Evolutionary conservation across 1,140 invertebrate genomes (phyloP), one percentile per base, ranked within the genome.

Genomic region (Ceratosolen solmsi): DNA sequence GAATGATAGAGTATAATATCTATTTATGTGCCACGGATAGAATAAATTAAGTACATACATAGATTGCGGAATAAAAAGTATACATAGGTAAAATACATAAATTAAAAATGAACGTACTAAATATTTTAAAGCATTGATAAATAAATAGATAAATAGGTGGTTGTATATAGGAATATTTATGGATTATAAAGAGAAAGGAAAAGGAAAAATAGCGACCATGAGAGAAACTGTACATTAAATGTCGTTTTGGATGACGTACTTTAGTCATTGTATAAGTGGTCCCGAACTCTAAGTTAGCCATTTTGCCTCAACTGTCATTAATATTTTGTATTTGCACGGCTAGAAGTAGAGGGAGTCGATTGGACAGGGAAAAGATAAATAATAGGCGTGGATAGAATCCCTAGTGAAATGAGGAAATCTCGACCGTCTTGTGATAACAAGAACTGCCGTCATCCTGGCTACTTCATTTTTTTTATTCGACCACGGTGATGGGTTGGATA

Each of bases 351-450:
- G 25, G 38, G 25, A 41, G 68, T 63, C 78, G 83, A 84, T 86
- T 86, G 41, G 80, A 80, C 70, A 82, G 27, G 75, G 79, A 84
- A 83, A 82, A 82, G 82, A 87, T 87, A 87, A 87, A 87, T 87
- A 86, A 84, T 86, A 82, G 84, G 83, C 81, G 85, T 84, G 79
- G 78, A 84, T 81, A 77, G 85, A 85, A 84, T 85, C 70, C 77
- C 65, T 75, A 72, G 75, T 79, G 54, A 79, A 56, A 70, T 65
- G 77, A 56, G 63, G 11, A 71, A 71, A 80, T 56, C 68, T 83
- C 58, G 36, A n/a, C 41, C 82, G 38, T 80, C 74, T 77, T 25
- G 17, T 56, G 33, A 71, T 79, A 79, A 71, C 54, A 17, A 76
- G 49, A 63, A 63, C 58, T 38, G 25, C n/a, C 17, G 36, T 30